Evolutionary conservation across 2,797 vertebrate genomes (phyloP).

Genomic region (Gadopsis bispinosus): DNA sequence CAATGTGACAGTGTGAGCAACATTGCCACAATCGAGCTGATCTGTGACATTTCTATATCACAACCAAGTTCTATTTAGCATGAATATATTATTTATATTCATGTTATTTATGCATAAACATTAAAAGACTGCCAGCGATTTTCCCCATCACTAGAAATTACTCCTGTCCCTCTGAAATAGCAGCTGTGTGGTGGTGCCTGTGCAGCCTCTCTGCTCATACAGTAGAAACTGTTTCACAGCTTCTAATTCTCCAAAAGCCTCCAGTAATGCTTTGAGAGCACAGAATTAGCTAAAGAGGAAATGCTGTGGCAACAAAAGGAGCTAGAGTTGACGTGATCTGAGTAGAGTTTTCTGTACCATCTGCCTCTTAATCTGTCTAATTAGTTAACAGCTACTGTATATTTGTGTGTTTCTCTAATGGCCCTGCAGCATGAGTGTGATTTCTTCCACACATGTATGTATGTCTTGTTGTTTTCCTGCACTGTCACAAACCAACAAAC

Average conservation of each 20-base stretch:
- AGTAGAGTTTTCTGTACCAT: slow-evolving; percentile 54
- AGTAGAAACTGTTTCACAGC: slow-evolving; percentile 54
- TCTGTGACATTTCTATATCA: neutral
- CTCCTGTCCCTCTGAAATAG: slow-evolving; percentile 39
- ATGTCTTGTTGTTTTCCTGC: slow-evolving; percentile 4
- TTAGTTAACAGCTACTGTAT: slow-evolving; percentile 56
- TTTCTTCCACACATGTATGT: slow-evolving; percentile 28
- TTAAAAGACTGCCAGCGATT: neutral
- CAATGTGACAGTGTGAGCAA: neutral
- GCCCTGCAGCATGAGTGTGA: slow-evolving; percentile 40
- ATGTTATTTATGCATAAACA: neutral
- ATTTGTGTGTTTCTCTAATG: slow-evolving; percentile 36
- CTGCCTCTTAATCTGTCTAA: slow-evolving; percentile 60
- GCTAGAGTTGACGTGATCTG: slow-evolving; percentile 21
- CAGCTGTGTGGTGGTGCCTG: slow-evolving; percentile 41
- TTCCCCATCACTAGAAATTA: slow-evolving; percentile 45
- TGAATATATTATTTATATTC: neutral
- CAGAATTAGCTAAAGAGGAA: slow-evolving; percentile 44
- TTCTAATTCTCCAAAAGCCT: slow-evolving; percentile 59
- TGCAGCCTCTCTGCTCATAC: slow-evolving; percentile 44
- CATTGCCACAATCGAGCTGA: neutral
- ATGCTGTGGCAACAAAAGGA: slow-evolving; percentile 27
- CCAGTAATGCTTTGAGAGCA: slow-evolving; percentile 52
- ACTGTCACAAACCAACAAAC: slow-evolving; percentile 7
- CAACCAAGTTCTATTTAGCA: neutral